A percentile compares a stretch with the other conserved stretches of the same genome.
These are phyloP conservation scores for Molossus alvarezi DNA, from an alignment of 2,797 vertebrate genomes.

Conservation along the genomic window DNA sequence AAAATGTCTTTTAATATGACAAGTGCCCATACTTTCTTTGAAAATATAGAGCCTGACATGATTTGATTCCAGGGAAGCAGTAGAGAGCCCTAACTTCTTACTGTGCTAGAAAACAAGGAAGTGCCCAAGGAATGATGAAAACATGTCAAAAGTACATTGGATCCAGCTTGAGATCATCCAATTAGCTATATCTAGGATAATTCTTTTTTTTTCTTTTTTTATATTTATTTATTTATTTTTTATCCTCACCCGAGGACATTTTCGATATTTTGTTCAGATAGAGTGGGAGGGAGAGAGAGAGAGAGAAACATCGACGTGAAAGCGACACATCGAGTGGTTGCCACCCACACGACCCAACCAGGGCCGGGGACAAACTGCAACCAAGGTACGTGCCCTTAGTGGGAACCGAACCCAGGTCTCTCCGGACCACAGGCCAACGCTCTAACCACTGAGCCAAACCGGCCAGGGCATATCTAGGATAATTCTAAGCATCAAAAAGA, in stretches of 20 bases:
- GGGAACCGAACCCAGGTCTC: too few species aligned
- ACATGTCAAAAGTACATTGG: neutral
- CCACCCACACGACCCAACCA: too few species aligned
- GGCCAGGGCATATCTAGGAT: neutral
- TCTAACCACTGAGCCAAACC: too few species aligned
- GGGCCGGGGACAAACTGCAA: too few species aligned
- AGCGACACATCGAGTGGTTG: too few species aligned
- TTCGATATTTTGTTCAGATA: too few species aligned
- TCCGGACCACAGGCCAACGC: too few species aligned
- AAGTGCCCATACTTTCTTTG: neutral
- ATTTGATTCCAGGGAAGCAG: neutral
- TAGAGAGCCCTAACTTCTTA: neutral
- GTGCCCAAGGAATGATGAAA: neutral
- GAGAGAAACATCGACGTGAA: too few species aligned
- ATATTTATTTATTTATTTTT: too few species aligned
- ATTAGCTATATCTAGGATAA: neutral
- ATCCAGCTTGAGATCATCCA: neutral
- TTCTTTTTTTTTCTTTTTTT: neutral
- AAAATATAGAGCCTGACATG: neutral
- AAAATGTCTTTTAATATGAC: constrained; percentile 11
- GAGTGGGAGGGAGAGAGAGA: too few species aligned
- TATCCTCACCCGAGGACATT: too few species aligned
- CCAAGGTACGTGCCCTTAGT: too few species aligned
- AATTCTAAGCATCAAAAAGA: constrained; percentile 45
- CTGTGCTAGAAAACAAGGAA: neutral